Evolutionary conservation across 2,888 invertebrate species (phyloP).

Genomic region (Hypselothyrea guttata): DNA sequence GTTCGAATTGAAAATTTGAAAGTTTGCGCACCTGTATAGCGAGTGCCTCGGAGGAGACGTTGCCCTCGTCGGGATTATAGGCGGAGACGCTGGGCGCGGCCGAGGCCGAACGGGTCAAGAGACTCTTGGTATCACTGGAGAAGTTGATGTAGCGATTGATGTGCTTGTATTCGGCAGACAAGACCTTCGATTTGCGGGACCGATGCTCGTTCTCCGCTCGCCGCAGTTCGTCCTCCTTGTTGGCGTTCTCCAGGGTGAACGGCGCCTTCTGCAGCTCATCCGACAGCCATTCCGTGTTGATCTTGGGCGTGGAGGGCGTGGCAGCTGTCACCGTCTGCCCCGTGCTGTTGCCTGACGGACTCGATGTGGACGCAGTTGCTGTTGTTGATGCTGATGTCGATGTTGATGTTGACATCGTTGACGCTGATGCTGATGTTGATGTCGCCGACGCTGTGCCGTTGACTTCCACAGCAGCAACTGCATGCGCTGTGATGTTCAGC

Average conservation of each 20-base stretch:
- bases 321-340: conserved; percentile 36
- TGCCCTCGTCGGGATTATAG: conserved; percentile 72
- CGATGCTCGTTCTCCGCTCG: conserved; percentile 78
- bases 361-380: conserved; percentile 15
- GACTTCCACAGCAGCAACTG: conserved; percentile 8
- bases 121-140: conserved; percentile 78
- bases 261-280: conserved; percentile 63
- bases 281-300: conserved; percentile 61
- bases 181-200: conserved; percentile 79
- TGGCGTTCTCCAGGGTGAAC: conserved; percentile 79
- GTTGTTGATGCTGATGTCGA: conserved; percentile 1
- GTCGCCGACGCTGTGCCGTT: conserved; percentile 9
- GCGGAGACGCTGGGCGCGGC: conserved; percentile 66
- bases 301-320: conserved; percentile 63
- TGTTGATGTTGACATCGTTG: conserved; percentile 13
- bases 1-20: too few species aligned
- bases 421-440: neutral
- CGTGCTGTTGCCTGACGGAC: conserved; percentile 24
- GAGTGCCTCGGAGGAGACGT: conserved; percentile 80
- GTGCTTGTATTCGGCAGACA: conserved; percentile 80
- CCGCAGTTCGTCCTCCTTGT: conserved; percentile 76
- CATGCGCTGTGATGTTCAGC: conserved; percentile 18
- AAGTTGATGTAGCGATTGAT: conserved; percentile 78
- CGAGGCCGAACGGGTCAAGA: conserved; percentile 78
- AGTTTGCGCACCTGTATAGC: conserved; percentile 71